Evolutionary conservation across 1,140 invertebrate species (phyloP), one percentile per base, ranked within the genome.

Genomic region (Aphelenchoides besseyi): DNA sequence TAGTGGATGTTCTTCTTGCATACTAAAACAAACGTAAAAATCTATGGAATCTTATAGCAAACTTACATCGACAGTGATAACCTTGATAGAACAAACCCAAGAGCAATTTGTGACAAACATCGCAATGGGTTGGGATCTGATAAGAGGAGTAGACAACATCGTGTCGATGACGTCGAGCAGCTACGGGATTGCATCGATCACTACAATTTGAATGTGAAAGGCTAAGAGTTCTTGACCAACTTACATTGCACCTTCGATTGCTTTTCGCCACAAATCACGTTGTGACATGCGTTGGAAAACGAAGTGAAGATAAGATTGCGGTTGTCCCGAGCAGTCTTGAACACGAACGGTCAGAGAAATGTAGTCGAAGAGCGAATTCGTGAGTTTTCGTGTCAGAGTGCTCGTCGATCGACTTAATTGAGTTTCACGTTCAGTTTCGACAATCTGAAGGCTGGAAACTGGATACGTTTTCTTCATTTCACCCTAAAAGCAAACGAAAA

Each of bases 21-120:
- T 16, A 57, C 77, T 79, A 69, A 68, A 68, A 68, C n/a, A 9
- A 55, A 33, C 32, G 57, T 8, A 12, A 55, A 26, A 35, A 9
- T 18, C 9, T 55, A 5, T 2, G 28, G n/a, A 18, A 2, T 37
- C 18, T 12, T 12, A n/a, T 32, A 2, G 12, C 18, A 16, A 35
- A 75, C 78, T 80, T 78, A 86, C 85, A 78, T 78, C 75, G 73
- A 78, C 86, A 87, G 48, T 81, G 71, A 74, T 88, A 88, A 9
- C 87, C 87, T 74, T 88, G 87, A 75, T 82, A 92, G 85, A 95
- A 93, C 72, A 91, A 88, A 28, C 94, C 95, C 86, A 93, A 93
- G 2, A 94, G 87, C 73, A 94, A 91, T 85, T 93, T 93, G 23
- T 89, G 89, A 85, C 93, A 96, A 77, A 90, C 88, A 66, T 89